These are phyloP conservation scores for Esox niger DNA, from an alignment of 2,113 vertebrate genomes.

Conservation along the genomic window DNA sequence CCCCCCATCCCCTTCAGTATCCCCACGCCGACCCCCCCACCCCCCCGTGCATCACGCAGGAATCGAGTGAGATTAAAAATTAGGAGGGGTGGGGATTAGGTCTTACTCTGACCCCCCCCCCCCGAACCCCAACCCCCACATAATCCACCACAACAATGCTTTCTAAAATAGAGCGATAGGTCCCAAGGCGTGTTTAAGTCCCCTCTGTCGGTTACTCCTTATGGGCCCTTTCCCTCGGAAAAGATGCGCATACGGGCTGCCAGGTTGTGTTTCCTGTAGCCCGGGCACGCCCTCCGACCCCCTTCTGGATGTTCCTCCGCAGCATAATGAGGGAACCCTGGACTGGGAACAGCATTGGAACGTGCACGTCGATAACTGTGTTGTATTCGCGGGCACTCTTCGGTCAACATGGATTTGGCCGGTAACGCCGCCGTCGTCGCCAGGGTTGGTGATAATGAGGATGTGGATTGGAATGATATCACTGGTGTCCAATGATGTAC, in stretches of 20 bases:
- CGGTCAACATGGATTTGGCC: constrained; percentile 31
- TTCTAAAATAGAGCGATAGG: constrained; percentile 57
- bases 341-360: constrained; percentile 53
- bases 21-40: constrained; percentile 8
- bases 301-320: constrained; percentile 47
- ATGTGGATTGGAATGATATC: constrained; percentile 55
- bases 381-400: too few species aligned
- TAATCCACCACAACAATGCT: constrained; percentile 77
- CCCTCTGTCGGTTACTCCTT: constrained; percentile 70
- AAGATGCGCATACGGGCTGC: constrained; percentile 49
- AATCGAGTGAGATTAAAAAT: constrained; percentile 74
- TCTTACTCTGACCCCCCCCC: constrained; percentile 56
- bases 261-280: constrained; percentile 48
- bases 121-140: too few species aligned
- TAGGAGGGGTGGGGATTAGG: constrained; percentile 69
- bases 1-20: constrained; percentile 1
- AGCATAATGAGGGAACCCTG: constrained; percentile 69
- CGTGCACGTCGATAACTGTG: constrained; percentile 37
- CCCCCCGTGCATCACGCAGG: constrained; percentile 57
- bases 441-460: constrained; percentile 40
- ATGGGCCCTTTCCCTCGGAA: constrained; percentile 70
- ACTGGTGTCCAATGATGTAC: constrained; percentile 60
- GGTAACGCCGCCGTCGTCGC: constrained; percentile 47
- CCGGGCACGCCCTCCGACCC: too few species aligned
- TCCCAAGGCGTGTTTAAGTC: constrained; percentile 65